phyloP scores from a whole-genome alignment of 2,888 invertebrate genomes.

The Dicycla oo region DNA sequence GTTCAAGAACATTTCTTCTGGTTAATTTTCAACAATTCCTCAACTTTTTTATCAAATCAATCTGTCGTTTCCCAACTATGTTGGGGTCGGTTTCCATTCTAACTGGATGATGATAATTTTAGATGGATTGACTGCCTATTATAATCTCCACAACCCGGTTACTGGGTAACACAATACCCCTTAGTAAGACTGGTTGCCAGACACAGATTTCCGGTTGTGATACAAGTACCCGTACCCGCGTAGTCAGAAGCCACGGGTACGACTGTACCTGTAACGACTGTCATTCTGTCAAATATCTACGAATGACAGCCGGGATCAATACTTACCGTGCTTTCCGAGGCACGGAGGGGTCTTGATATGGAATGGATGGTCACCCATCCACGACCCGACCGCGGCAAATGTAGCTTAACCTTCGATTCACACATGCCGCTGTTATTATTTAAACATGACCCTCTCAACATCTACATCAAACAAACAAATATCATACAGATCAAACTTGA shows the following conservation, averaged over 20 bases:
- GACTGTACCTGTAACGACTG: too few relatives aligned
- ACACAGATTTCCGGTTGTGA: too few relatives aligned
- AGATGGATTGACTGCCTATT: neutral
- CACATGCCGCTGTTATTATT: neutral
- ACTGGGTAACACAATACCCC: neutral
- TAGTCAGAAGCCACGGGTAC: too few relatives aligned
- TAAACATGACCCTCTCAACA: neutral
- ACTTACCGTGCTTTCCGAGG: too few relatives aligned
- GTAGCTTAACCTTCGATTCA: neutral
- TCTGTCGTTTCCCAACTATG: neutral
- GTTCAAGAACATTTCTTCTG: too few relatives aligned
- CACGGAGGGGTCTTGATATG: neutral
- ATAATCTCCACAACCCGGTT: neutral
- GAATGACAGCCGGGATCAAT: too few relatives aligned
- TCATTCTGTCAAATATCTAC: neutral
- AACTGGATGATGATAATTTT: neutral
- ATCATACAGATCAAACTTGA: conserved; percentile 21
- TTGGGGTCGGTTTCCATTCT: neutral
- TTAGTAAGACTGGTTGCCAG: neutral
- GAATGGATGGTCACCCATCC: too few relatives aligned
- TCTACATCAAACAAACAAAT: conserved; percentile 19
- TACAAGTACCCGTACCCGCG: too few relatives aligned
- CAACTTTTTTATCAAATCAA: neutral
- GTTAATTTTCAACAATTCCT: conserved; percentile 1
- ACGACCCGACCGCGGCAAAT: too few relatives aligned